A percentile compares a stretch with the other conserved stretches of the same genome.
These are phyloP conservation scores for Oxyteleia sp. DNA, from an alignment of 2,888 invertebrate genomes.

Conservation along the genomic window DNA sequence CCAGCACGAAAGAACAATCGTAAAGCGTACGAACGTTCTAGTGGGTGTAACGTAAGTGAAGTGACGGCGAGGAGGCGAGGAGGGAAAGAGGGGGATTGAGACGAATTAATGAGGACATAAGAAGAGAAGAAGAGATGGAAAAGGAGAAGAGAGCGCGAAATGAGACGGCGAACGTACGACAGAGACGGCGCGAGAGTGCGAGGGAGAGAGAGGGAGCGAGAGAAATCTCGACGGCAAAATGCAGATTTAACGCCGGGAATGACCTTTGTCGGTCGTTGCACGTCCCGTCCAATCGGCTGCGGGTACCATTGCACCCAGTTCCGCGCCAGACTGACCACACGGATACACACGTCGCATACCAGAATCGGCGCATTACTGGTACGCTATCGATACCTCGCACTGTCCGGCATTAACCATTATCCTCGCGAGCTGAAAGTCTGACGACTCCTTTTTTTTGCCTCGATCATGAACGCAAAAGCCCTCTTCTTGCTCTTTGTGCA, in stretches of 20 bases:
- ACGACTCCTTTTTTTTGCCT: conserved; percentile 21
- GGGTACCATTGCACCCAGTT: conserved; percentile 75
- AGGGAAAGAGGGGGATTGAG: conserved; percentile 21
- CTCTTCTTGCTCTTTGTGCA: not conserved
- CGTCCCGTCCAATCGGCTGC: conserved; percentile 77
- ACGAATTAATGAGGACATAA: conserved; percentile 66
- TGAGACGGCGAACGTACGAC: conserved; percentile 33
- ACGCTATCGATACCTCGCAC: conserved; percentile 54
- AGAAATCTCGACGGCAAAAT: conserved; percentile 77
- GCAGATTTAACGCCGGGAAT: conserved; percentile 82
- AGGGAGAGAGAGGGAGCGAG: conserved; percentile 52
- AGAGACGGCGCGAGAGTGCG: conserved; percentile 14
- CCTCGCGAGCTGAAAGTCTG: conserved; percentile 18
- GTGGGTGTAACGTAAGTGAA: too few species aligned
- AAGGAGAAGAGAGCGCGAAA: conserved; percentile 56
- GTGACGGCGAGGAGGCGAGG: too few species aligned
- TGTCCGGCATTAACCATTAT: conserved; percentile 38
- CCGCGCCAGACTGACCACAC: conserved; percentile 70
- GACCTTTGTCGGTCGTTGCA: conserved; percentile 86
- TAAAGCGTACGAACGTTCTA: too few species aligned
- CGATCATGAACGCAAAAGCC: not conserved
- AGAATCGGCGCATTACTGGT: conserved; percentile 70
- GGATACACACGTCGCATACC: conserved; percentile 74
- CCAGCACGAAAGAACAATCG: too few species aligned
- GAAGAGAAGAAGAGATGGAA: conserved; percentile 59